Evolutionary conservation across 2,113 vertebrate species (phyloP).

Genomic region (Aegithalos caudatus): DNA sequence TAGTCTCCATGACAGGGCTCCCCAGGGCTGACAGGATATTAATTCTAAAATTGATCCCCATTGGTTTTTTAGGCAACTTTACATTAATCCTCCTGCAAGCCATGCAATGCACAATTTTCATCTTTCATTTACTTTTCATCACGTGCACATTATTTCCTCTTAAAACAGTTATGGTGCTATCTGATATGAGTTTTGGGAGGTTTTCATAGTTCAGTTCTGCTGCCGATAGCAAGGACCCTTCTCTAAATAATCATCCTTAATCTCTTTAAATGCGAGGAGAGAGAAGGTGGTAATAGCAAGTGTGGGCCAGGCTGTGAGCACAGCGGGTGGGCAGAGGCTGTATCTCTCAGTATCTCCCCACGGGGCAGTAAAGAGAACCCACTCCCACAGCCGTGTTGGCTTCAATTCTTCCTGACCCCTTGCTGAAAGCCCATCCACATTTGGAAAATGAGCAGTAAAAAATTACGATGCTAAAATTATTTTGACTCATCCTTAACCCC

Average conservation of each 20-base stretch:
- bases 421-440: not conserved
- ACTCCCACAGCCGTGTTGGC: not conserved
- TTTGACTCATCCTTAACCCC: not conserved
- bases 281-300: not conserved
- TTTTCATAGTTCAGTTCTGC: fast-evolving
- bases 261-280: not conserved
- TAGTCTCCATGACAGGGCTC: not conserved
- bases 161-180: not conserved
- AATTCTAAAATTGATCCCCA: slow-evolving; percentile 23
- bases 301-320: fast-evolving
- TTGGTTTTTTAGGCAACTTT: not conserved
- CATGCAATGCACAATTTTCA: not conserved
- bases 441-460: not conserved
- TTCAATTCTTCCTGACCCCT: not conserved
- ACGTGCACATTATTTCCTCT: not conserved
- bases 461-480: not conserved
- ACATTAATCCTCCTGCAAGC: not conserved
- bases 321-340: not conserved
- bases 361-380: not conserved
- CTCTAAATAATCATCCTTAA: not conserved
- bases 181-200: not conserved
- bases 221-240: not conserved
- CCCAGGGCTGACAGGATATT: slow-evolving; percentile 27
- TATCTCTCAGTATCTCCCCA: not conserved
- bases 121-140: not conserved